These are phyloP conservation scores for Caenorhabditis zanzibari DNA, from an alignment of 2,888 invertebrate genomes.

Conservation along the genomic window DNA sequence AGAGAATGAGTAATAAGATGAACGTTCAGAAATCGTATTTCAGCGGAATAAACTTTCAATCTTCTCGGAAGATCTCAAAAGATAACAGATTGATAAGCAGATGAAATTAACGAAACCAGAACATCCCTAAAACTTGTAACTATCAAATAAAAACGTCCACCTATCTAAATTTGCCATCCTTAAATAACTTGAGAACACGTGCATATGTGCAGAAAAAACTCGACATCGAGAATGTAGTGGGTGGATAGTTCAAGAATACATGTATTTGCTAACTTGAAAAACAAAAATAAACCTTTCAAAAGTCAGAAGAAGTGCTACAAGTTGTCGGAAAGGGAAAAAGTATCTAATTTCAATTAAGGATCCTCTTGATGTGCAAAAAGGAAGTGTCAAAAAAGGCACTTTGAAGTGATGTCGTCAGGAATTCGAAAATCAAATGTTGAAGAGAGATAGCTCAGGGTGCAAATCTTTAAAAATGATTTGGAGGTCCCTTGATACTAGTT, in stretches of 20 bases:
- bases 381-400: slow-evolving; percentile 44
- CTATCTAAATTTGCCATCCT: too few species aligned
- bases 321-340: slow-evolving; percentile 24
- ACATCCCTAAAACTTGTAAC: background rate
- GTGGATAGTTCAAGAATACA: slow-evolving; percentile 27
- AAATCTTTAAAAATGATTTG: slow-evolving; percentile 18
- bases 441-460: slow-evolving; percentile 4
- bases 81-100: too few species aligned
- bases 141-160: too few species aligned
- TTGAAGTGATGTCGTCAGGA: slow-evolving; percentile 29
- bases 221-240: slow-evolving; percentile 1
- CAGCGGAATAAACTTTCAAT: too few species aligned
- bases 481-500: background rate
- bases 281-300: slow-evolving; percentile 36
- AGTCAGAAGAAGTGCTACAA: slow-evolving; percentile 29
- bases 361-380: slow-evolving; percentile 26
- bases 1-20: too few species aligned
- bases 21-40: too few species aligned
- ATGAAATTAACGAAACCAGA: too few species aligned
- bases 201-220: slow-evolving; percentile 6
- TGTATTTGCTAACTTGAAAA: background rate
- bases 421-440: slow-evolving; percentile 21
- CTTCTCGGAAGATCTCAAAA: too few species aligned
- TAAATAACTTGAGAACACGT: slow-evolving; percentile 17
- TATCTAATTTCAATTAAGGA: slow-evolving; percentile 54